Evolutionary conservation across 2,113 vertebrate species (phyloP).

Genomic region (Cephalopterus ornatus): DNA sequence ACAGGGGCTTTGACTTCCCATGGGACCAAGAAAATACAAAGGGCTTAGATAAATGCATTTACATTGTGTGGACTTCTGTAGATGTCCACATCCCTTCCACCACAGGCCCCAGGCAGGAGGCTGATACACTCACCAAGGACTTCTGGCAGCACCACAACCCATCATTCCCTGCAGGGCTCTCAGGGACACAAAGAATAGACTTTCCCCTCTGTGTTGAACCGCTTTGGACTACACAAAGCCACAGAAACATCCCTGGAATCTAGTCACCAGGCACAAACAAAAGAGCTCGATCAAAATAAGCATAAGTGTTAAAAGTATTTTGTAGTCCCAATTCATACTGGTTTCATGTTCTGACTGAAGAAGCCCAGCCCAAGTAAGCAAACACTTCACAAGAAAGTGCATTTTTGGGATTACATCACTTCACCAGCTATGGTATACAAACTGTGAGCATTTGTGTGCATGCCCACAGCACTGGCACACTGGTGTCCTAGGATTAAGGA

Average conservation of each 20-base stretch:
- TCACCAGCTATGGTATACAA: background rate
- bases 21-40: background rate
- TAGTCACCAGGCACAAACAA: background rate
- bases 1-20: background rate
- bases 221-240: background rate
- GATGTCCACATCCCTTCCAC: background rate
- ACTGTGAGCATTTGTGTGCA: background rate
- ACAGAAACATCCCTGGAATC: background rate
- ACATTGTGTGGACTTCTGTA: fast-evolving
- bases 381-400: background rate
- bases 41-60: background rate
- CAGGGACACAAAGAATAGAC: background rate
- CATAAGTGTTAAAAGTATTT: background rate
- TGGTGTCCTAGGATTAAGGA: background rate
- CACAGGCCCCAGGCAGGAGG: background rate
- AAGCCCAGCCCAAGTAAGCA: background rate
- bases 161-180: fast-evolving
- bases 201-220: fast-evolving
- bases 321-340: background rate
- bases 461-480: fast-evolving
- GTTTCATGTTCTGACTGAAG: background rate
- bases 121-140: fast-evolving
- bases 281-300: background rate
- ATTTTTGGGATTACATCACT: background rate
- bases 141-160: background rate